phyloP scores from a whole-genome alignment of 1,140 invertebrate species.

The Capitella teleta region DNA sequence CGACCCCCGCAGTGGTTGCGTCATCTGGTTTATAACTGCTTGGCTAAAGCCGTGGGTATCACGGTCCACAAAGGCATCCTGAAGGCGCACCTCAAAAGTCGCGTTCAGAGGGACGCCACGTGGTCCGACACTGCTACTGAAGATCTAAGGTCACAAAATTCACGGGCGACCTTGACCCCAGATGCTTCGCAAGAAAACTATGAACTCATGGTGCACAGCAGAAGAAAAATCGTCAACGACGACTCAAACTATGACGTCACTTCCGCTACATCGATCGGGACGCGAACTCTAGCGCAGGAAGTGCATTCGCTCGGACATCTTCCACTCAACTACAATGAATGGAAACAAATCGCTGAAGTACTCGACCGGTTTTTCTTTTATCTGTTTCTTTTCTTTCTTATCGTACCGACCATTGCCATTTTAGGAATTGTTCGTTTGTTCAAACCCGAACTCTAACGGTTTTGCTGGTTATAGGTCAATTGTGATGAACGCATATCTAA shows the following conservation, averaged over 20 bases:
- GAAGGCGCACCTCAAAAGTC: neutral
- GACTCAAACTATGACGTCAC: neutral
- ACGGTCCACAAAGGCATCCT: neutral
- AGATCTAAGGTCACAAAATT: neutral
- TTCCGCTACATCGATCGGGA: neutral
- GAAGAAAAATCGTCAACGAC: neutral
- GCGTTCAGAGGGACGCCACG: neutral
- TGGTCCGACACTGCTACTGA: neutral
- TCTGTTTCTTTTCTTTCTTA: constrained; percentile 7
- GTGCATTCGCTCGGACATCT: too few relatives aligned
- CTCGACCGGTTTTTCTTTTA: constrained; percentile 10
- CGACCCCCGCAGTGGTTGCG: neutral
- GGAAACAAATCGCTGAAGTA: constrained; percentile 8
- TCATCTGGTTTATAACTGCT: neutral
- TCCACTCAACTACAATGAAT: too few relatives aligned
- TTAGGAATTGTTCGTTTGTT: neutral
- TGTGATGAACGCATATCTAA: too few relatives aligned
- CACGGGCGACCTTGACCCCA: neutral
- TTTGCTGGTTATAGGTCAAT: too few relatives aligned
- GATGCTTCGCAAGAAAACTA: neutral
- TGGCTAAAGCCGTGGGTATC: neutral
- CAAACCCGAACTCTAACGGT: neutral
- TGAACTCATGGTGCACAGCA: neutral
- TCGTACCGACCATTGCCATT: constrained; percentile 3
- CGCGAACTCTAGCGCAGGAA: too few relatives aligned